Base-by-base conservation (phyloP, 2,888 invertebrate species). In the Rhagonycha fulva region DNA sequence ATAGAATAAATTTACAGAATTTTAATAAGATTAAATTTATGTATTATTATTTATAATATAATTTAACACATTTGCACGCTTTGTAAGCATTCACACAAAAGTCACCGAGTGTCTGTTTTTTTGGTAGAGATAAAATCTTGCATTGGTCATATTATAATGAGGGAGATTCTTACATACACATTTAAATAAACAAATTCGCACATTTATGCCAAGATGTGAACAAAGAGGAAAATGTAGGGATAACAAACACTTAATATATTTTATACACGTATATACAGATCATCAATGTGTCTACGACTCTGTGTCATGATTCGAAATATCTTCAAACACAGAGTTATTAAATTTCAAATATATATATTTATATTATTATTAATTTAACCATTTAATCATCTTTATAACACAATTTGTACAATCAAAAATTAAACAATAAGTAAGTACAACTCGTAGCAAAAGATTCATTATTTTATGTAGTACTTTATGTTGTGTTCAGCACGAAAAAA, bases 401-500 rank as follows among this genome's bases (percentile, higher is more conserved):
- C 91, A 91, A 91, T 92, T 92, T 92, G 92, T 92, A 92, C 91
- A 90, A 91, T 91, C 89, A 90, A 91, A 90, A 90, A 89, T 69
- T 79, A 83, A 77, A 80, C 82, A 87, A 91, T 91, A 91, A 92
- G 91, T 91, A 91, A 92, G 91, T 91, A 91, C 91, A 91, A 91
- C 90, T 91, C 90, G 91, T 91, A 91, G 91, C 91, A 91, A 91
- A 66, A 91, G 90, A 90, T 90, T 90, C 63, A 66, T 10, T 66
- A 24, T 66, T 90, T 84, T 85, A 81, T 83, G 82, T 84, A 83
- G 82, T 84, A 83, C 83, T 47, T 47, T 7, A n/a, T n/a, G 81
- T 85, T 19, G 19, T 19, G 19, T 83, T 85, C 83, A 85, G 84
- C 84, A 81, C 60, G 71, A 76, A 62, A 73, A 70, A 66, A 32